These are phyloP conservation scores for Serinus canaria DNA, from an alignment of 2,113 vertebrate genomes.

Conservation along the genomic window DNA sequence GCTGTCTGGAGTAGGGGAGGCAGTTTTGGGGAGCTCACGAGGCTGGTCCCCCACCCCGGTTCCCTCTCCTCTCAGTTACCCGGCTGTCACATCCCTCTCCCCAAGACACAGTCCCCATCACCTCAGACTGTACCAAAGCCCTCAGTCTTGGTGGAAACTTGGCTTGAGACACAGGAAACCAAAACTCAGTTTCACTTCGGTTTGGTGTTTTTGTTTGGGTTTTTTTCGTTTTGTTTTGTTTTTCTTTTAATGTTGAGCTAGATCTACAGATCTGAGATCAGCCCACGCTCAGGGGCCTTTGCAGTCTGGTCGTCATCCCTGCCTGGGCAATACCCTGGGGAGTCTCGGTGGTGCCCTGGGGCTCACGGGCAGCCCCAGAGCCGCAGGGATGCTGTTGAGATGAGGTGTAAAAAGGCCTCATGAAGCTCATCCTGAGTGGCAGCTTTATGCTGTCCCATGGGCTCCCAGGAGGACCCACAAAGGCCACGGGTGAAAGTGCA, in stretches of 20 bases:
- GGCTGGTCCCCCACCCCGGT: background rate
- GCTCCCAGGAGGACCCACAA: background rate
- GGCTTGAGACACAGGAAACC: conserved; percentile 16
- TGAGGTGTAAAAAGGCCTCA: background rate
- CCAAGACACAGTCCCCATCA: background rate
- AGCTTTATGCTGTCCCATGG: accelerated
- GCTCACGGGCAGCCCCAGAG: accelerated
- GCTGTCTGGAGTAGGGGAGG: background rate
- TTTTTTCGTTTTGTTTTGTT: background rate
- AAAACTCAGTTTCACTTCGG: conserved; percentile 11
- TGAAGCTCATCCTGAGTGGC: accelerated
- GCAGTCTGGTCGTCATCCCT: background rate
- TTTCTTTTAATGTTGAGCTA: background rate
- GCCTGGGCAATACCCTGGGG: background rate
- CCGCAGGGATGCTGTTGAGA: accelerated
- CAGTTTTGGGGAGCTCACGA: background rate
- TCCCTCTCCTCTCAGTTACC: background rate
- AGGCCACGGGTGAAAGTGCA: background rate
- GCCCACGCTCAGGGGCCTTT: background rate
- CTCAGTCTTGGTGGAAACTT: background rate
- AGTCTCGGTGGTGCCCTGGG: background rate
- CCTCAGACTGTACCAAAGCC: background rate
- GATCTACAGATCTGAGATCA: background rate
- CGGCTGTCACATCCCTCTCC: accelerated
- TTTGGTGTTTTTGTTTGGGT: background rate